Evolutionary conservation across 2,113 vertebrate genomes (phyloP).

Genomic region (Peucedramus taeniatus): DNA sequence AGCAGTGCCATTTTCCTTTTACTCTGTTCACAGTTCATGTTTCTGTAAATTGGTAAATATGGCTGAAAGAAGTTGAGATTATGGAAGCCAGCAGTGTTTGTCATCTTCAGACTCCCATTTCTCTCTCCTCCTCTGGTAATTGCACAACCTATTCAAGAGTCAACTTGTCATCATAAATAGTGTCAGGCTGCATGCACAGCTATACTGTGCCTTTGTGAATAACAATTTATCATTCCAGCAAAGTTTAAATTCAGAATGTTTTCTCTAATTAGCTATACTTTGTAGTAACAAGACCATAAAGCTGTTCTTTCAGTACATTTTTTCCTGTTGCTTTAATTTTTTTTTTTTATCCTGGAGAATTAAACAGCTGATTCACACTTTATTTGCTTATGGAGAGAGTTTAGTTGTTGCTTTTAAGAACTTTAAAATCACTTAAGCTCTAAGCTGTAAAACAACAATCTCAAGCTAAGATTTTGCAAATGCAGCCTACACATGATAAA

Average conservation of each 20-base stretch:
- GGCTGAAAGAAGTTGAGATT: constrained; percentile 35
- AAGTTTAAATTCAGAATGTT: neutral
- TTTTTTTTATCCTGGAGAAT: neutral
- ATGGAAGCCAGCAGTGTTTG: neutral
- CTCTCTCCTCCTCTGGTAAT: neutral
- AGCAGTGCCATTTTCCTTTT: neutral
- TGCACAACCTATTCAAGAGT: neutral
- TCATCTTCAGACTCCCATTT: neutral
- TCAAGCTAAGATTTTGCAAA: neutral
- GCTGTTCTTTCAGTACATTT: neutral
- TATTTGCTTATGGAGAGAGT: neutral
- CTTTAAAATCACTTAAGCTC: neutral
- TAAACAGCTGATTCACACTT: neutral
- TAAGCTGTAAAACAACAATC: neutral
- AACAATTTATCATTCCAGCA: neutral
- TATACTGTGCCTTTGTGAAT: neutral
- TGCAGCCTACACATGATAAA: neutral
- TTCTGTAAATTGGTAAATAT: neutral
- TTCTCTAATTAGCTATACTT: neutral
- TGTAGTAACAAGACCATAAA: neutral
- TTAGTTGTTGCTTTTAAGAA: neutral
- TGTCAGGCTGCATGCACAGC: neutral
- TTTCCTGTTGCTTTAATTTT: neutral
- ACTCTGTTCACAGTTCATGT: neutral
- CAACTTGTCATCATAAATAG: neutral